phyloP scores from a whole-genome alignment of 2,888 invertebrate species.

The Drepanosiphum platanoidis region DNA sequence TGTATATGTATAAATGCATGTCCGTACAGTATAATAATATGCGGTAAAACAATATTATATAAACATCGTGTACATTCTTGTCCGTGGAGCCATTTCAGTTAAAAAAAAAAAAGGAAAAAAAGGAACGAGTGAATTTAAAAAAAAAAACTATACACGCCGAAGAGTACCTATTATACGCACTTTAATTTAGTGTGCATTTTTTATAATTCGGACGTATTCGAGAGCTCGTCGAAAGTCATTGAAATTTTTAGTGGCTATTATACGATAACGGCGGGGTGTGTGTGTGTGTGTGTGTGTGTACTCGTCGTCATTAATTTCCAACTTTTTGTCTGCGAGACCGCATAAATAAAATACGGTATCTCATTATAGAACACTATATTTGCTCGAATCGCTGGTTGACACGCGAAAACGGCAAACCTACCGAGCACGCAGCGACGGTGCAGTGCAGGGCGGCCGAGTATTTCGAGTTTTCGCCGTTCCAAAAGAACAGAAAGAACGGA shows the following conservation, averaged over 20 bases:
- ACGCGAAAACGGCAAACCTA: constrained; percentile 16
- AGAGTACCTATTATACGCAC: not conserved
- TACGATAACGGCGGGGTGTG: not conserved
- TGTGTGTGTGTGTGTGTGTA: not conserved
- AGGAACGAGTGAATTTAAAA: no score
- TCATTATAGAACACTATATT: constrained; percentile 15
- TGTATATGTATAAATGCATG: no score
- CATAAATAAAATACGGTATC: constrained; percentile 12
- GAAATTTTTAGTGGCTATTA: not conserved
- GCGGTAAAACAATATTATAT: not conserved
- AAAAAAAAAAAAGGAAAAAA: no score
- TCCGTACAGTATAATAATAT: no score
- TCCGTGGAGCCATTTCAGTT: not conserved
- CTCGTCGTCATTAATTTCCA: not conserved
- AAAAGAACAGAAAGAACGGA: not conserved
- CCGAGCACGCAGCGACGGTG: no score
- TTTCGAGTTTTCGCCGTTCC: not conserved
- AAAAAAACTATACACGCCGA: not conserved
- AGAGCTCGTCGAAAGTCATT: not conserved
- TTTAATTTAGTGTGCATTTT: not conserved
- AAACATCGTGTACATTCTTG: not conserved
- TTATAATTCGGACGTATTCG: not conserved
- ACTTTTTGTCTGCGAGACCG: not conserved
- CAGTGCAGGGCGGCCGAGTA: not conserved
- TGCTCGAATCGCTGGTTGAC: constrained; percentile 14